phyloP scores from a whole-genome alignment of 2,888 invertebrate species.

The Trichopoda pennipes region DNA sequence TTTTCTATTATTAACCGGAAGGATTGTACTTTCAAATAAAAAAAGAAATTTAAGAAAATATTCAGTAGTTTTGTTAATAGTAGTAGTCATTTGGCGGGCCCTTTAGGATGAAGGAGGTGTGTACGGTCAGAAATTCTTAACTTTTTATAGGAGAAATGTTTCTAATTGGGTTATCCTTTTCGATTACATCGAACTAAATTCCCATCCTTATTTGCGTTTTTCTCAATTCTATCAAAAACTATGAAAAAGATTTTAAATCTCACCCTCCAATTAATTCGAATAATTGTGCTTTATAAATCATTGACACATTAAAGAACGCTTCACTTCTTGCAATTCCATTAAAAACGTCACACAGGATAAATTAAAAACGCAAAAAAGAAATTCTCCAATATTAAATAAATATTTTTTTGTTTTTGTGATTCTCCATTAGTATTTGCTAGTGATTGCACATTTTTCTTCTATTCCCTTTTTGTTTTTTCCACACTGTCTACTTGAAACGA shows the following conservation, averaged over 20 bases:
- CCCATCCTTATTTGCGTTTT: too few species aligned
- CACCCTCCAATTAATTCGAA: neutral
- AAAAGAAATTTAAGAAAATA: too few species aligned
- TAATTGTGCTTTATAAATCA: neutral
- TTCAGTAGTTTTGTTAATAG: too few species aligned
- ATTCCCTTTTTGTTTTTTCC: slow-evolving; percentile 3
- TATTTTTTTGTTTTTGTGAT: slow-evolving; percentile 26
- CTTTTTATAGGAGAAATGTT: too few species aligned
- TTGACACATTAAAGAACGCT: neutral
- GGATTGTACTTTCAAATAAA: too few species aligned
- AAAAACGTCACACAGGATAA: neutral
- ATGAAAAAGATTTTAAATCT: neutral
- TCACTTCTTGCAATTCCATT: neutral
- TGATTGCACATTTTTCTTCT: slow-evolving; percentile 18
- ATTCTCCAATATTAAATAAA: slow-evolving; percentile 1
- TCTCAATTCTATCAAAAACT: too few species aligned
- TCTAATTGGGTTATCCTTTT: too few species aligned
- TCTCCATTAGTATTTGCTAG: slow-evolving; percentile 34
- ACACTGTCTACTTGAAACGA: slow-evolving; percentile 13
- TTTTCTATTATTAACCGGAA: too few species aligned
- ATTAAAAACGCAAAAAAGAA: neutral
- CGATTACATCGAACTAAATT: too few species aligned
- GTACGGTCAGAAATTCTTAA: too few species aligned
- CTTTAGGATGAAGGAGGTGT: too few species aligned
- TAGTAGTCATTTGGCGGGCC: too few species aligned